A percentile compares a stretch with the other conserved stretches of the same genome.
Evolutionary conservation across 2,113 vertebrate genomes (phyloP).

Genomic region (Machaerirhynchus nigripectus): DNA sequence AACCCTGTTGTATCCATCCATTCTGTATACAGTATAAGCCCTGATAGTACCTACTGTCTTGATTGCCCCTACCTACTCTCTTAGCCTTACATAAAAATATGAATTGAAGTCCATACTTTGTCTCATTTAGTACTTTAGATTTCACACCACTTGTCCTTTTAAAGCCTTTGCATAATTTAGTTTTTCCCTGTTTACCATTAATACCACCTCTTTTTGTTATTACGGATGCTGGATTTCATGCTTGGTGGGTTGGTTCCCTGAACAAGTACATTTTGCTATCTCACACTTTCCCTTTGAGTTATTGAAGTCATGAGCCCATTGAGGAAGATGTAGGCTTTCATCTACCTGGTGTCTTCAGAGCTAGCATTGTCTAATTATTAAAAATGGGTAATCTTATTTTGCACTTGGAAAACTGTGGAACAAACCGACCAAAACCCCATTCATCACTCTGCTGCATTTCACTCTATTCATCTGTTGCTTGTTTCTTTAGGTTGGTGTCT

Average conservation of each 20-base stretch:
- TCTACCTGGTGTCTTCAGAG: not conserved
- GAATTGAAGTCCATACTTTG: not conserved
- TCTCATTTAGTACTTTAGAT: not conserved
- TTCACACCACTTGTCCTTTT: not conserved
- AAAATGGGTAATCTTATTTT: not conserved
- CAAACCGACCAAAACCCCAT: not conserved
- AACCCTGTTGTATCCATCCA: not conserved
- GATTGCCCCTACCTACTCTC: not conserved
- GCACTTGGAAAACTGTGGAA: not conserved
- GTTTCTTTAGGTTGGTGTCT: not conserved
- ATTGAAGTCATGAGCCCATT: not conserved
- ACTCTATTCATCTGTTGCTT: not conserved
- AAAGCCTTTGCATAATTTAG: not conserved
- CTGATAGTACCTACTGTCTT: not conserved
- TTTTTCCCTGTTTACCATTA: not conserved
- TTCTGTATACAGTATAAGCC: not conserved
- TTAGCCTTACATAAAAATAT: not conserved
- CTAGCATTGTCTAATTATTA: not conserved
- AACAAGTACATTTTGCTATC: not conserved
- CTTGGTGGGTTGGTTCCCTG: not conserved
- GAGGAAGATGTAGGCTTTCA: not conserved
- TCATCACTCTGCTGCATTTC: not conserved
- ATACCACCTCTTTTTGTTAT: not conserved
- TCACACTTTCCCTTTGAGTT: not conserved
- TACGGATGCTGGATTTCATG: not conserved